Evolutionary conservation across 2,888 invertebrate genomes (phyloP), one percentile per base, ranked within the genome.

Genomic region (Chesias legatella): DNA sequence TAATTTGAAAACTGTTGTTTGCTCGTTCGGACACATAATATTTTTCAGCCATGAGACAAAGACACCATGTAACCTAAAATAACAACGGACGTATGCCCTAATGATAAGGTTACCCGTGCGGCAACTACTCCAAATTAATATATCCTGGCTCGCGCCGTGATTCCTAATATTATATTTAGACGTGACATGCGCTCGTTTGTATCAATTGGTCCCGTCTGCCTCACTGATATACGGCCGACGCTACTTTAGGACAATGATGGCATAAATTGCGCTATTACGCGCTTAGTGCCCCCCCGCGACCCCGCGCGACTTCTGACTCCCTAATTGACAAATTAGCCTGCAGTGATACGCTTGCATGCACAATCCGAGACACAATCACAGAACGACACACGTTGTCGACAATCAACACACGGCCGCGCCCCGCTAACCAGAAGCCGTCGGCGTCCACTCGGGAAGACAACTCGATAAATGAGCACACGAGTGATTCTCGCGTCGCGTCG

Each of bases 81-180:
- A 52, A 54, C 51, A 62, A 58, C 56, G 59, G 56, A 60, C 50
- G 56, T 68, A 67, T 72, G 65, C 67, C 67, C 58, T 61, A 66
- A 60, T 62, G 60, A 65, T 71, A 57, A 61, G 65, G 72, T 67
- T 71, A 67, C 71, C 81, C 75, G 79, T 74, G 70, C 76, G 72
- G 68, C 75, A 72, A 77, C 67, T 76, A 79, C 78, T 84, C 73
- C 82, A 85, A 83, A 88, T 86, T 84, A 86, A 85, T 86, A 85
- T 86, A 86, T 88, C 88, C 88, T 88, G 88, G 88, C 88, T 77
- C 81, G 83, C 85, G 88, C 85, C 84, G 88, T 81, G 88, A 88
- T 88, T 88, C 88, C 85, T 86, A 88, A 88, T 88, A 88, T 88
- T 88, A 88, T 88, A 88, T 88, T 86, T 88, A 88, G 88, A 86